phyloP scores from a whole-genome alignment of 1,140 invertebrate genomes.

The Aricia agestis region DNA sequence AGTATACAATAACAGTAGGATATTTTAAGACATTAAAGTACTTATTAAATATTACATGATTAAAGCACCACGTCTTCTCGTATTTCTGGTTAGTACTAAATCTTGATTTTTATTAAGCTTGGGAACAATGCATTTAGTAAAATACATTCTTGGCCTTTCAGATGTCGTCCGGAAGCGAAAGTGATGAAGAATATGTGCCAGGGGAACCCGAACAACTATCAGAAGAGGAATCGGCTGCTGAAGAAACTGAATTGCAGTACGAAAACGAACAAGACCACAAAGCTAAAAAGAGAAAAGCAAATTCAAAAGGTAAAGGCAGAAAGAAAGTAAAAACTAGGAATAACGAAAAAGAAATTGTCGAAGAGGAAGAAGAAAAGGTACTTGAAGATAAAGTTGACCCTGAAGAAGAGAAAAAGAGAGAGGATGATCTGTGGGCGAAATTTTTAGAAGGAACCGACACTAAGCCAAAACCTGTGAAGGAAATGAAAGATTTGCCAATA shows the following conservation, averaged over 20 bases:
- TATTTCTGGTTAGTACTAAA: not conserved
- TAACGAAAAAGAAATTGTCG: conserved; percentile 41
- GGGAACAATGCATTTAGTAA: not conserved
- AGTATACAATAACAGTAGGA: no score
- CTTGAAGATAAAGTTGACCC: conserved; percentile 55
- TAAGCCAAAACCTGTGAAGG: conserved; percentile 59
- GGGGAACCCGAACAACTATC: conserved; percentile 59
- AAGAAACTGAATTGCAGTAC: conserved; percentile 65
- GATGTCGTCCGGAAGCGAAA: conserved; percentile 74
- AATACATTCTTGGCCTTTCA: conserved; percentile 28
- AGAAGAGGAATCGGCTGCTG: conserved; percentile 68
- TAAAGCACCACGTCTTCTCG: no score
- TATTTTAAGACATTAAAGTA: no score
- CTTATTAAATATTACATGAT: no score
- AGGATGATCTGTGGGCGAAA: conserved; percentile 84
- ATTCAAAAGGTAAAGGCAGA: conserved; percentile 39
- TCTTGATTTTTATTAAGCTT: no score
- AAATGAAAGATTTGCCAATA: conserved; percentile 27
- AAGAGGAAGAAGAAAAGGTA: conserved; percentile 35
- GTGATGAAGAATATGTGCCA: conserved; percentile 73
- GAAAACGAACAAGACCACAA: conserved; percentile 57
- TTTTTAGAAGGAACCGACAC: conserved; percentile 84
- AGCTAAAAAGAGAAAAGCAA: conserved; percentile 52
- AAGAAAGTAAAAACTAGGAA: conserved; percentile 57
- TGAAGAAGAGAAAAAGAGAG: conserved; percentile 81